phyloP scores from a whole-genome alignment of 1,140 invertebrate genomes.

The Akabosia matsudoensis region DNA sequence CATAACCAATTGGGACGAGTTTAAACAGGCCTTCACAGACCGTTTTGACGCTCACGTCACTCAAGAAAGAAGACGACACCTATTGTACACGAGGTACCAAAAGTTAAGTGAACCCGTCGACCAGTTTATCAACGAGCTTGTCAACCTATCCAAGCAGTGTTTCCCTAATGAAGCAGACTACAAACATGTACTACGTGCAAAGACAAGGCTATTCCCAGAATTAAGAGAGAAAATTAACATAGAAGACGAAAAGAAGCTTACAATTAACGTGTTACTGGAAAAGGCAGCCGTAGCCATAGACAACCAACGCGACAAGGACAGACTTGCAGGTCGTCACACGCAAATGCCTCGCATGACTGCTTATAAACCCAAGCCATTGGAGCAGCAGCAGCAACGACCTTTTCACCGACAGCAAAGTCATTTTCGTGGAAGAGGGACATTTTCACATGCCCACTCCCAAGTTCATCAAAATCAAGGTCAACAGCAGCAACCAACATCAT shows the following conservation, averaged over 20 bases:
- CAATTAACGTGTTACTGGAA: not conserved
- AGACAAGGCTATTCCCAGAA: not conserved
- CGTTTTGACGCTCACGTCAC: not conserved
- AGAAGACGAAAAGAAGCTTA: not conserved
- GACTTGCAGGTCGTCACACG: not conserved
- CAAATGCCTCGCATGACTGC: no score
- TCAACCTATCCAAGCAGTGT: not conserved
- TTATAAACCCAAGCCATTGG: no score
- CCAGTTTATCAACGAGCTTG: no score
- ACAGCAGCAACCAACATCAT: no score
- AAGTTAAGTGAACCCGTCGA: not conserved
- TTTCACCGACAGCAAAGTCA: no score
- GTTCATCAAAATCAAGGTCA: no score
- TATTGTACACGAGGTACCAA: not conserved
- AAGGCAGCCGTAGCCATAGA: not conserved
- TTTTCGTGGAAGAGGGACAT: no score
- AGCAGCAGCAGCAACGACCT: no score
- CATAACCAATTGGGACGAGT: not conserved
- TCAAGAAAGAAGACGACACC: not conserved
- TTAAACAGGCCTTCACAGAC: not conserved
- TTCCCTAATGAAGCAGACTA: not conserved
- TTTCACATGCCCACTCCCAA: no score
- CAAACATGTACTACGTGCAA: not conserved
- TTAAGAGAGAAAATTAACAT: not conserved
- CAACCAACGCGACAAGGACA: not conserved